Conservation (phyloP, 1,140 invertebrate species). For the Grapholita molesta region DNA sequence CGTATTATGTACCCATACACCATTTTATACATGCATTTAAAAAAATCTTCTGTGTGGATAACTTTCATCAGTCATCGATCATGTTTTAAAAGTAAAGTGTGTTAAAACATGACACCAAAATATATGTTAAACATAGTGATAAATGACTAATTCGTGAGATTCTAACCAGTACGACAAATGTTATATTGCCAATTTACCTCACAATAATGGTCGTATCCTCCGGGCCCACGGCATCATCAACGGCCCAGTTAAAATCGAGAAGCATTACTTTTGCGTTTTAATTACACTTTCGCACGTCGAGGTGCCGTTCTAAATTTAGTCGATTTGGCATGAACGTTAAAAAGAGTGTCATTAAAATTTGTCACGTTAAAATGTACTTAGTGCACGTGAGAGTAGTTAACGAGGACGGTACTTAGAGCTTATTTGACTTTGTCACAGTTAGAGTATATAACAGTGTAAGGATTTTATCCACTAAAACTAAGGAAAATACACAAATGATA, state of each 20-base stretch:
- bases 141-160: background rate
- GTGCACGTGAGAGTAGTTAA: background rate
- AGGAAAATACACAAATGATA: background rate
- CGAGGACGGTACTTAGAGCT: background rate
- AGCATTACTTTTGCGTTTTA: background rate
- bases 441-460: background rate
- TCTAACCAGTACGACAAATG: background rate
- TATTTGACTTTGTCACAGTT: background rate
- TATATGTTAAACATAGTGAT: too few relatives aligned
- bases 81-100: too few relatives aligned
- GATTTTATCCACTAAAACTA: background rate
- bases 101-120: too few relatives aligned
- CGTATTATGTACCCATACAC: too few relatives aligned
- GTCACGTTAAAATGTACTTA: background rate
- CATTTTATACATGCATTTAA: too few relatives aligned
- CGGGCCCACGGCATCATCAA: background rate
- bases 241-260: background rate
- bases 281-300: background rate
- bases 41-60: too few relatives aligned
- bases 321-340: background rate
- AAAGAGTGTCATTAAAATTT: background rate
- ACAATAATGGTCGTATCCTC: slow-evolving; percentile 3
- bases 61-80: too few relatives aligned
- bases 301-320: background rate
- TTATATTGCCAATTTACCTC: background rate